Percentiles rank a stretch among this genome's conserved stretches.
Evolutionary conservation across 2,888 invertebrate species (phyloP).

Genomic region (Trissonchulus sp.): DNA sequence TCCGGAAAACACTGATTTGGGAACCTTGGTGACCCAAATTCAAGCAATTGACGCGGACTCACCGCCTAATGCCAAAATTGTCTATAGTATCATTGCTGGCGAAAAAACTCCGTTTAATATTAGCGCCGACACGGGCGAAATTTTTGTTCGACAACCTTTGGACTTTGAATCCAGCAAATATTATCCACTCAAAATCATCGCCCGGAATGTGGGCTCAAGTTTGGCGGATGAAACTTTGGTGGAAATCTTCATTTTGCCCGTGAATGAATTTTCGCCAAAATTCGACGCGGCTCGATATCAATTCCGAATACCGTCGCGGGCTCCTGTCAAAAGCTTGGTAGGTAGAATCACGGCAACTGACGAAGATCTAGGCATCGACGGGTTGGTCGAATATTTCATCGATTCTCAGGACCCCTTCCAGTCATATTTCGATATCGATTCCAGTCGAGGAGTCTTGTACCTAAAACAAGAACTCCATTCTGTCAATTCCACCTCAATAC

Average conservation of each 20-base stretch:
- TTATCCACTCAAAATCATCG: constrained; percentile 70
- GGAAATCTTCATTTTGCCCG: constrained; percentile 69
- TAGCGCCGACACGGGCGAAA: constrained; percentile 68
- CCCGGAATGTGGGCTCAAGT: constrained; percentile 75
- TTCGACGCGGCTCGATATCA: constrained; percentile 83
- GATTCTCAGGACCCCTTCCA: constrained; percentile 59
- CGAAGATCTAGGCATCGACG: constrained; percentile 78
- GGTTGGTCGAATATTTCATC: constrained; percentile 79
- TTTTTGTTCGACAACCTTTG: constrained; percentile 69
- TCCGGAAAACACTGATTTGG: constrained; percentile 71
- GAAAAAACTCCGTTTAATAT: constrained; percentile 69
- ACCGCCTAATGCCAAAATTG: constrained; percentile 74
- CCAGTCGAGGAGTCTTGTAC: neutral
- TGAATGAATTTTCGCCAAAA: constrained; percentile 79
- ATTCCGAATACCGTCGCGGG: constrained; percentile 85
- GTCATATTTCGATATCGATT: neutral
- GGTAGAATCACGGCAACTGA: constrained; percentile 81
- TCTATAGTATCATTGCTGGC: constrained; percentile 72
- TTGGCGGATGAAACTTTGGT: constrained; percentile 69
- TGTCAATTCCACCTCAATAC: neutral
- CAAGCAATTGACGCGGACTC: constrained; percentile 77
- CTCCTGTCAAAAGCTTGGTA: constrained; percentile 73
- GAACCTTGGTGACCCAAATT: constrained; percentile 68
- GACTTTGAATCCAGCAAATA: constrained; percentile 76
- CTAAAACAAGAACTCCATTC: neutral